A percentile compares a stretch with the other conserved stretches of the same genome.
These are phyloP conservation scores for Drosophila tristis DNA, from an alignment of 1,140 invertebrate genomes.

Conservation along the genomic window DNA sequence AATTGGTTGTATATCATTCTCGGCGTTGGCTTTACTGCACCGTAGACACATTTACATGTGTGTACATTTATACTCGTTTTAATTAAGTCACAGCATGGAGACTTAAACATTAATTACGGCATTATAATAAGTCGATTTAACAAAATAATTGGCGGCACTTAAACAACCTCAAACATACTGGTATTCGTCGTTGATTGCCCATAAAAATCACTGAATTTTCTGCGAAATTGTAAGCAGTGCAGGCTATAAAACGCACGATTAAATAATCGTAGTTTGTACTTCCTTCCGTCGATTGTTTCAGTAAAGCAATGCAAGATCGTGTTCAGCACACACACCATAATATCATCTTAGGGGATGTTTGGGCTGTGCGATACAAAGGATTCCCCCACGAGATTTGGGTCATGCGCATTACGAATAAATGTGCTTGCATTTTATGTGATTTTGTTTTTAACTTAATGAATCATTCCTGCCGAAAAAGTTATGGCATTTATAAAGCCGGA, in stretches of 20 bases:
- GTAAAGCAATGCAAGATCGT: slow-evolving; percentile 2
- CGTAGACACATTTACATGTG: background rate
- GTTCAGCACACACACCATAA: slow-evolving; percentile 11
- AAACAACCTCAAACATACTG: slow-evolving; percentile 26
- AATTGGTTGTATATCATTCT: no score
- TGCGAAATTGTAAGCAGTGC: slow-evolving; percentile 33
- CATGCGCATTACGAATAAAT: background rate
- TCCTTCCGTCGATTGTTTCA: slow-evolving; percentile 43
- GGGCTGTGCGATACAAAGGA: slow-evolving; percentile 16
- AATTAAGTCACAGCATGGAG: slow-evolving; percentile 1
- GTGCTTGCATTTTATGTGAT: background rate
- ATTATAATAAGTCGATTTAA: slow-evolving; percentile 22
- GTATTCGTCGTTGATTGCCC: slow-evolving; percentile 42
- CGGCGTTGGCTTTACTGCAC: no score
- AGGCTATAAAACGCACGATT: slow-evolving; percentile 18
- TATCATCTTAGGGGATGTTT: slow-evolving; percentile 16
- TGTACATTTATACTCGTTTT: background rate
- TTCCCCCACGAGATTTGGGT: slow-evolving; percentile 26
- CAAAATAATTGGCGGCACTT: slow-evolving; percentile 45
- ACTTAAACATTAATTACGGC: background rate
- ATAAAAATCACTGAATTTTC: slow-evolving; percentile 41
- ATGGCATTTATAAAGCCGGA: background rate
- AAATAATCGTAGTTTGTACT: background rate
- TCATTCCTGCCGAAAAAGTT: slow-evolving; percentile 20
- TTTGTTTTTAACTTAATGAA: slow-evolving; percentile 12